Base-by-base conservation (phyloP, 2,888 invertebrate species). In the Gymnoscelis rufifasciata region DNA sequence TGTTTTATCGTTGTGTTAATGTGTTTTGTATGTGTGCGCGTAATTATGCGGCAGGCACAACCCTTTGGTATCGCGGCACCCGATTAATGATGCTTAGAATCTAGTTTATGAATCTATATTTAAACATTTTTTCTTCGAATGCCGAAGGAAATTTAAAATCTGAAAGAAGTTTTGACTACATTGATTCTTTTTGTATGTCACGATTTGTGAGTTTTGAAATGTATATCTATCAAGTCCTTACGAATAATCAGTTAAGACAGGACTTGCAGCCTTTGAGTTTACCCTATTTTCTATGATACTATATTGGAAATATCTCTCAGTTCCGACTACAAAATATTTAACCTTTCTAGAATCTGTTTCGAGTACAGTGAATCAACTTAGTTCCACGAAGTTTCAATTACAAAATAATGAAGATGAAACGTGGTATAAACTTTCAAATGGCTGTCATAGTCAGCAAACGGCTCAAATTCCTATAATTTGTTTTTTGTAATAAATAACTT, bases 1-100 rank as follows among this genome's bases (percentile, higher is more conserved):
- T 84, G 83, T 83, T 83, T 81, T 78, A 78, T 77, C 65, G 73
- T 59, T 74, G 80, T 78, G 73, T 75, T 76, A 72, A 69, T 68
- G 77, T 64, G 54, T 47, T 56, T 53, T 57, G 58, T 67, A 58
- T 59, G 48, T 64, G 58, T 64, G 74, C 70, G 74, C 68, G 78
- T 83, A 81, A 81, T 82, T 80, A 82, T 72, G 74, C 56, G 54
- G 54, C 49, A 63, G 74, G 66, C 59, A 64, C 70, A 84, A 86
- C 86, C 87, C 86, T 80, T 80, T 76, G 64, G 64, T 74, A 78
- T 73, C 72, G 76, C 66, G 71, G 68, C 66, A 74, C 70, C 69
- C 78, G 76, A 82, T 83, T 83, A 77, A 73, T 74, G 68, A 66
- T 73, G 59, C 57, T 62, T 66, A 59, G 56, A 57, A 63, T 62